Conservation (phyloP, 2,797 vertebrate genomes). For the Hydrolagus colliei region DNA sequence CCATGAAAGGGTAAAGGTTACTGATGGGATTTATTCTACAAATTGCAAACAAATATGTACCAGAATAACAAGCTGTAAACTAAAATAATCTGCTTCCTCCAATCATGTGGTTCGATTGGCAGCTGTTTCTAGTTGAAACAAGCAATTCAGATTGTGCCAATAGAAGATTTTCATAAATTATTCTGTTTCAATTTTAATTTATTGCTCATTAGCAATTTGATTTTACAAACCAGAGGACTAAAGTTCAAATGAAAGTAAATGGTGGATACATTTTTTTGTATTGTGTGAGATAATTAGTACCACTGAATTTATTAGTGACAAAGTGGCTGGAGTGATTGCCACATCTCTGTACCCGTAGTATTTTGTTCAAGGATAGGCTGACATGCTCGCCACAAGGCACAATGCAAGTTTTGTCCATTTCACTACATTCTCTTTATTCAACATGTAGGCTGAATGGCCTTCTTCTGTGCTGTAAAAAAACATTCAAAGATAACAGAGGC, state of each 20-base stretch:
- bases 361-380: not conserved
- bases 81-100: not conserved
- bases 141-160: not conserved
- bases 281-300: too few species aligned
- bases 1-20: constrained; percentile 31
- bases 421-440: too few species aligned
- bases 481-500: too few species aligned
- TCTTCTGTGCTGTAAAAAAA: too few species aligned
- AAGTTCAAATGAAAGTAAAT: too few species aligned
- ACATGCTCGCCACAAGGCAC: not conserved
- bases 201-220: not conserved
- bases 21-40: not conserved
- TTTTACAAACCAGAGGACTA: too few species aligned
- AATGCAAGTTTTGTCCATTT: not conserved
- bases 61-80: too few species aligned
- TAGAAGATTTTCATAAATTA: not conserved
- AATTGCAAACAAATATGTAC: not conserved
- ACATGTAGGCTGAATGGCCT: too few species aligned
- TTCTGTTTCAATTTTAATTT: not conserved
- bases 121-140: not conserved
- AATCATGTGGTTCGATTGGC: not conserved
- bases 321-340: not conserved
- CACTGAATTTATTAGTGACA: not conserved
- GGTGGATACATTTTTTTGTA: too few species aligned
- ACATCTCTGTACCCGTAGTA: not conserved